Conservation (phyloP, 2,888 invertebrate species). For the Cacoxenus indagator region DNA sequence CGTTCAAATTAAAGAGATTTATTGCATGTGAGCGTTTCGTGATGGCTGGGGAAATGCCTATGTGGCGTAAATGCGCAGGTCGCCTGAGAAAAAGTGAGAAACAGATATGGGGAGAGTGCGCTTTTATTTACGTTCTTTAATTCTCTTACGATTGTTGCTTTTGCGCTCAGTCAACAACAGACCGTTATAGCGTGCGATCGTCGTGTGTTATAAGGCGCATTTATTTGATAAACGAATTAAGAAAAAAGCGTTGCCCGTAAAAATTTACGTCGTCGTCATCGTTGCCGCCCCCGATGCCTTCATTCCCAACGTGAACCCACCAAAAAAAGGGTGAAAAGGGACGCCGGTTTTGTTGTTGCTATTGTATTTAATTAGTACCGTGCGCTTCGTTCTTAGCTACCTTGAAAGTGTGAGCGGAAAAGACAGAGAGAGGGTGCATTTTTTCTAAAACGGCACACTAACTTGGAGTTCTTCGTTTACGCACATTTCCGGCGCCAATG, state of each 20-base stretch:
- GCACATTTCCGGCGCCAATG: constrained; percentile 39
- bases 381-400: no score
- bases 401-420: neutral
- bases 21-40: constrained; percentile 45
- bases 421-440: constrained; percentile 14
- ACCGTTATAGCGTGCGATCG: constrained; percentile 67
- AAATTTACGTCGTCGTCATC: constrained; percentile 13
- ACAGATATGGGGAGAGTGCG: no score
- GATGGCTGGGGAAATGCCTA: constrained; percentile 44
- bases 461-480: constrained; percentile 3
- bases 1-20: constrained; percentile 47
- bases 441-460: neutral
- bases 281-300: constrained; percentile 23
- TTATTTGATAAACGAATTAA: neutral
- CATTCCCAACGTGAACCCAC: neutral
- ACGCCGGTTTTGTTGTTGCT: neutral
- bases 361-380: constrained; percentile 56
- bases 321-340: constrained; percentile 12
- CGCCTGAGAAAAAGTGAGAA: no score
- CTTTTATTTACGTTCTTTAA: neutral
- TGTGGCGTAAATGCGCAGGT: neutral
- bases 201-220: constrained; percentile 37
- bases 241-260: neutral
- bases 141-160: constrained; percentile 30
- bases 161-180: constrained; percentile 50